Base-by-base conservation (phyloP, 2,113 vertebrate species). In the Oreochromis aureus region DNA sequence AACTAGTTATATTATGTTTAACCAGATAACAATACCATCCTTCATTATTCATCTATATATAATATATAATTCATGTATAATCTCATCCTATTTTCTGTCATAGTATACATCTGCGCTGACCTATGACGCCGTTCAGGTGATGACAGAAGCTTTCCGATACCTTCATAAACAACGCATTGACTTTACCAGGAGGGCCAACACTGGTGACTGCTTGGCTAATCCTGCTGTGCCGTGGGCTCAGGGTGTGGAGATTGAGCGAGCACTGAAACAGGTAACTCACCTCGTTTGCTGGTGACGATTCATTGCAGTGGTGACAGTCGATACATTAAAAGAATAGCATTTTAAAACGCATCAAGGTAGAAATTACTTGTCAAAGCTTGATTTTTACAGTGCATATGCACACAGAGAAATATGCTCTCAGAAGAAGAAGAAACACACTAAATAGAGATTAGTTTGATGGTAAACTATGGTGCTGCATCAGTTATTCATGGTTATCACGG, bases 181-280 rank as follows among this genome's bases (percentile, higher is more conserved):
- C 94, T 98, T 99, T 90, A 98, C 98, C 78, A 96, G 98, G 89
- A 97, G 98, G 87, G 98, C 98, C 44, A 99, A 99, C 89, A 98
- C 97, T 3, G 99, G 99, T n/a, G 99, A 99, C 91, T 99, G 99
- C 84, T 97, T 99, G 89, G 99, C 99, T 83, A 99, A 99, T 92
- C 99, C 99, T 2, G 99, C 99, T 2, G 99, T 99, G 36, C 99
- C 99, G 6, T 99, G 99, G 99, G 97, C 97, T 86, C 98, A 99
- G 92, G 99, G 99, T 11, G 97, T 99, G 87, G 99, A 99, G 95
- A 99, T 99, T 73, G 98, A 99, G 94, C 96, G 99, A 85, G 99
- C 99, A 5, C 96, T 99, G 54, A 99, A 99, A 95, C 98, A 99
- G 98, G 99, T 93, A 87, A 51, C 44, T 48, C 71, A 32, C 30